Evolutionary conservation across 2,797 vertebrate species (phyloP), one percentile per base, ranked within the genome.

Genomic region (Distichodus sexfasciatus): DNA sequence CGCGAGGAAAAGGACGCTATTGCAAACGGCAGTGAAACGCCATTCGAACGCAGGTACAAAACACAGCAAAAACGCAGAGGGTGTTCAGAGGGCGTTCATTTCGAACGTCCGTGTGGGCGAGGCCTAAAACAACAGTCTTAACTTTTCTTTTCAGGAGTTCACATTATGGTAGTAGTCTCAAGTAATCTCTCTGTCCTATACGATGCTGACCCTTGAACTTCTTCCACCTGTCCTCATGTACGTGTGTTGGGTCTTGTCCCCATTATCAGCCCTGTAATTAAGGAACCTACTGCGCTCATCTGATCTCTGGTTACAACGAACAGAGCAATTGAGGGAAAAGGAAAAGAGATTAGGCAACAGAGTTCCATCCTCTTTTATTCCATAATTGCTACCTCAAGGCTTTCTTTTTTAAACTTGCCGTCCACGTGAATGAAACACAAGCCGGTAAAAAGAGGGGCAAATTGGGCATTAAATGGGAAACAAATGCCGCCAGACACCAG

Each of bases 391-490:
- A 41, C 60, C 23, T 40, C 47, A 50, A 69, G 55, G 69, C 54
- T 72, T 72, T 41, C n/a, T n/a, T 17, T 67, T 55, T 57, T 24
- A 69, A 51, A 26, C 43, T 24, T 69, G 28, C 71, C 12, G n/a
- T 76, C 75, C 57, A 17, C 53, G 55, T 63, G 66, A 77, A 74
- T 70, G 75, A 62, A 79, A 78, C 55, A 60, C 57, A 69, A 63
- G 35, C 72, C 57, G 19, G 28, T 40, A 41, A 21, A 41, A n/a
- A 28, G 59, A 62, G 59, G 29, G 63, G n/a, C n/a, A 72, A 79
- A 79, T 78, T 74, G 71, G 36, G 15, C 62, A 72, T 79, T 72
- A 72, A 79, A n/a, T 65, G n/a, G 65, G 66, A 80, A 75, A 71
- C 68, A 55, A 73, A 73, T 75, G 65, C 36, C 17, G 58, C 38